These are phyloP conservation scores for Zonotrichia leucophrys DNA, from an alignment of 2,113 vertebrate species.

Conservation along the genomic window DNA sequence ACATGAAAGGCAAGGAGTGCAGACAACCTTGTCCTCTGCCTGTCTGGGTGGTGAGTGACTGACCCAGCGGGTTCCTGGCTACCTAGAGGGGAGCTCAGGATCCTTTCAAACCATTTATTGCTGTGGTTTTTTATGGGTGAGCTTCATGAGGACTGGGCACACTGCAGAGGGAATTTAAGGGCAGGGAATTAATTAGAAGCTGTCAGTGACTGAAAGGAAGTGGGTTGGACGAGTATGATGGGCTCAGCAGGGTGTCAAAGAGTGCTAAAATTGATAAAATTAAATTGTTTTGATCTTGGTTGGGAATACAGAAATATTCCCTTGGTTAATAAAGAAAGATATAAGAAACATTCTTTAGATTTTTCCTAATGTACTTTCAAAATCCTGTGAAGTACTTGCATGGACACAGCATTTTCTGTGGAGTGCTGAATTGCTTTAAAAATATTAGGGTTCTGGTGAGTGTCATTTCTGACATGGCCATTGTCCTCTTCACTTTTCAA, in stretches of 20 bases:
- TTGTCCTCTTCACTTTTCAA: not conserved
- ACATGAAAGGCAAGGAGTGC: not conserved
- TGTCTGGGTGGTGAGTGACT: not conserved
- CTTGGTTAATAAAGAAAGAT: not conserved
- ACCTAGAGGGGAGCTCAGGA: slow-evolving; percentile 7
- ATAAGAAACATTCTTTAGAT: not conserved
- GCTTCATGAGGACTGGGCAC: not conserved
- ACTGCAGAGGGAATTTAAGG: not conserved
- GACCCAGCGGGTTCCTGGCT: not conserved
- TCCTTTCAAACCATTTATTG: not conserved
- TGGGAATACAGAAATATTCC: not conserved
- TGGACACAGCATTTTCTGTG: not conserved
- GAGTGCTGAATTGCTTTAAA: not conserved
- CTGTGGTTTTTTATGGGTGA: not conserved
- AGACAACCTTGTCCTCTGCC: not conserved
- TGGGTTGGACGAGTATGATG: not conserved
- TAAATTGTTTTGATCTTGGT: not conserved
- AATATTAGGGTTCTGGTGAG: not conserved
- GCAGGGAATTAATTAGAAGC: not conserved
- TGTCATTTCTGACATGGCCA: not conserved
- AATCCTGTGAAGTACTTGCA: not conserved
- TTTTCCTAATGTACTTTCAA: not conserved
- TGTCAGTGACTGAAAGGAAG: not conserved
- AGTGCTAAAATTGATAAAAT: not conserved
- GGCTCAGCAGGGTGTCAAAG: not conserved